Evolutionary conservation across 2,888 invertebrate species (phyloP).

Genomic region (Dorcus hopei): DNA sequence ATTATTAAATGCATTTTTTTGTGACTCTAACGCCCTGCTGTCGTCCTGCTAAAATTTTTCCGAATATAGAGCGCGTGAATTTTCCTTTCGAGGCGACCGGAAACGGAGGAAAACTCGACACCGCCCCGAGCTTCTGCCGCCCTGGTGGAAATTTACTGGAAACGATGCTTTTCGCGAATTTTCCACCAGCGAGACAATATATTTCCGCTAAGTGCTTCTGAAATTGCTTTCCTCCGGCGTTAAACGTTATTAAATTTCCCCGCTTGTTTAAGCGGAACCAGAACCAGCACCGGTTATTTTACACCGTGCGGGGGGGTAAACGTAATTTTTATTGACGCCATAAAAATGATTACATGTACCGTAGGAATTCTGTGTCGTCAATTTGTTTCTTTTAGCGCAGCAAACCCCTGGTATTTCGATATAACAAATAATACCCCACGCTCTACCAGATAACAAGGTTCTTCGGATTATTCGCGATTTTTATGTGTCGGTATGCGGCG

Average conservation of each 20-base stretch:
- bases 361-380: slow-evolving; percentile 2
- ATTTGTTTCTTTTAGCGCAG: slow-evolving; percentile 8
- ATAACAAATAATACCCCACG: slow-evolving; percentile 13
- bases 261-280: too few relatives aligned
- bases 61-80: too few relatives aligned
- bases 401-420: slow-evolving; percentile 9
- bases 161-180: background rate
- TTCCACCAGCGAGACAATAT: background rate
- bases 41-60: too few relatives aligned
- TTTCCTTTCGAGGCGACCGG: too few relatives aligned
- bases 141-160: background rate
- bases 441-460: slow-evolving; percentile 7
- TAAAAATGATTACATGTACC: slow-evolving; percentile 2
- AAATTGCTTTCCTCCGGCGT: too few relatives aligned
- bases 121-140: background rate
- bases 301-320: background rate
- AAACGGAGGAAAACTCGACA: background rate
- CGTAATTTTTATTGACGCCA: slow-evolving; percentile 1
- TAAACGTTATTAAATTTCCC: too few relatives aligned
- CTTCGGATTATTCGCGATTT: slow-evolving; percentile 12
- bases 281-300: too few relatives aligned
- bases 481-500: slow-evolving; percentile 5
- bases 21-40: too few relatives aligned
- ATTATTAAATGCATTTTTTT: too few relatives aligned
- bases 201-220: too few relatives aligned